These are phyloP conservation scores for Thamnophis sirtalis DNA, from an alignment of 2,113 vertebrate species.

Conservation along the genomic window DNA sequence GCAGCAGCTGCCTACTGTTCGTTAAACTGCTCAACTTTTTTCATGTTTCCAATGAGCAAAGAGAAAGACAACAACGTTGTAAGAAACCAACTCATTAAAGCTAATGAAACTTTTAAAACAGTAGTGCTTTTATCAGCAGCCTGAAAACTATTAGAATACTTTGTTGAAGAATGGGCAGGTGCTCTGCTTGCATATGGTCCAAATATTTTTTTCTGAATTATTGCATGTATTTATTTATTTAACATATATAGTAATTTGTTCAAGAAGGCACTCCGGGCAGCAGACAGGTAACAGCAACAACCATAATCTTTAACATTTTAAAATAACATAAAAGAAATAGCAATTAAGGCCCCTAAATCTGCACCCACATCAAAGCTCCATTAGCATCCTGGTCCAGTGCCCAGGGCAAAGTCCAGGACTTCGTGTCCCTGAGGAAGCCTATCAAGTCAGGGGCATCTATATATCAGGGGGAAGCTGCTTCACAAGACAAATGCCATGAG, in stretches of 20 bases:
- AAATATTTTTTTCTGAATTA: not conserved
- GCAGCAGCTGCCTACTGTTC: not conserved
- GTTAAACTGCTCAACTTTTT: not conserved
- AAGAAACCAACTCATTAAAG: not conserved
- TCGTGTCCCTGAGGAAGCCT: not conserved
- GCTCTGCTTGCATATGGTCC: not conserved
- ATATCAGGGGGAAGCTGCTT: not conserved
- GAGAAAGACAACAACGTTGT: not conserved
- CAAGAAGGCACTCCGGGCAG: not conserved
- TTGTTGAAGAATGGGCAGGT: not conserved
- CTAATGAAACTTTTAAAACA: not conserved
- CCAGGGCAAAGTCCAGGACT: not conserved
- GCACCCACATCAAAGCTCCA: not conserved
- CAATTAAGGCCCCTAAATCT: not conserved
- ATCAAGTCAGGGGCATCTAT: not conserved
- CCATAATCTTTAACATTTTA: not conserved
- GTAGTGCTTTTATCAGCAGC: not conserved
- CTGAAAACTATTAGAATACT: not conserved
- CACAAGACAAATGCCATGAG: not conserved
- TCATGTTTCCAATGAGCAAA: not conserved
- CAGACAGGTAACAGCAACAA: not conserved
- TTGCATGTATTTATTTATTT: not conserved
- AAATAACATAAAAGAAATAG: not conserved
- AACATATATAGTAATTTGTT: not conserved
- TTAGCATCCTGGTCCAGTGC: not conserved